These are phyloP conservation scores for Acleris literana DNA, from an alignment of 2,888 invertebrate species.

Conservation along the genomic window DNA sequence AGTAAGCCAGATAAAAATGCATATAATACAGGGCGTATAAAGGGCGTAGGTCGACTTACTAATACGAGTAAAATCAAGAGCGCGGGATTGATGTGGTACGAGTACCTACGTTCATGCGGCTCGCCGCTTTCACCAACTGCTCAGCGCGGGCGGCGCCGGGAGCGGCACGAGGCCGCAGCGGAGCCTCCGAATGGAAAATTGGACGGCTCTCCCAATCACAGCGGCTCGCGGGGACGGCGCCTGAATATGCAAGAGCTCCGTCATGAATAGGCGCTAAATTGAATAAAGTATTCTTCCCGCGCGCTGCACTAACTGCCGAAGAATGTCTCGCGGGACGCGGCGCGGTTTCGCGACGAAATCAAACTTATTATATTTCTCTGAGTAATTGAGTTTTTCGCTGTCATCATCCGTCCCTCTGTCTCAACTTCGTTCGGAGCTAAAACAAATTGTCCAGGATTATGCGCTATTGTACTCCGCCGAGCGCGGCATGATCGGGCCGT, in stretches of 20 bases:
- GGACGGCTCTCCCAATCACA: slow-evolving; percentile 10
- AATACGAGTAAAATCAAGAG: slow-evolving; percentile 24
- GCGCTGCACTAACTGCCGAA: slow-evolving; percentile 19
- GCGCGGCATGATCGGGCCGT: slow-evolving; percentile 24
- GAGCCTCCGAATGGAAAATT: background rate
- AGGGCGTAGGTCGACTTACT: background rate
- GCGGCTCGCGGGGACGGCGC: slow-evolving; percentile 17
- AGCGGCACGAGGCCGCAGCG: background rate
- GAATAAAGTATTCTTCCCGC: slow-evolving; percentile 32
- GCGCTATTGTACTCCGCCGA: slow-evolving; percentile 21
- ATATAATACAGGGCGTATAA: background rate
- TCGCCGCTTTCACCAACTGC: background rate
- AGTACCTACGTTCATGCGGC: background rate
- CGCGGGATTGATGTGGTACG: slow-evolving; percentile 7
- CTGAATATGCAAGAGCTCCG: slow-evolving; percentile 24
- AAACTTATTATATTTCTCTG: slow-evolving; percentile 27
- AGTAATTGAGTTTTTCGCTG: slow-evolving; percentile 35
- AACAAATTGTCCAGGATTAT: slow-evolving; percentile 33
- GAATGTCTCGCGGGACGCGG: slow-evolving; percentile 8
- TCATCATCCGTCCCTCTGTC: slow-evolving; percentile 32
- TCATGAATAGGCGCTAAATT: slow-evolving; percentile 31
- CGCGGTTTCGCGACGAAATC: slow-evolving; percentile 5
- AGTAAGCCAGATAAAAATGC: background rate
- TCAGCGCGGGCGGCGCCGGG: slow-evolving; percentile 4
- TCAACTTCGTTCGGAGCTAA: slow-evolving; percentile 15